phyloP scores from a whole-genome alignment of 2,888 invertebrate genomes.

The Nasonovia ribisnigri region DNA sequence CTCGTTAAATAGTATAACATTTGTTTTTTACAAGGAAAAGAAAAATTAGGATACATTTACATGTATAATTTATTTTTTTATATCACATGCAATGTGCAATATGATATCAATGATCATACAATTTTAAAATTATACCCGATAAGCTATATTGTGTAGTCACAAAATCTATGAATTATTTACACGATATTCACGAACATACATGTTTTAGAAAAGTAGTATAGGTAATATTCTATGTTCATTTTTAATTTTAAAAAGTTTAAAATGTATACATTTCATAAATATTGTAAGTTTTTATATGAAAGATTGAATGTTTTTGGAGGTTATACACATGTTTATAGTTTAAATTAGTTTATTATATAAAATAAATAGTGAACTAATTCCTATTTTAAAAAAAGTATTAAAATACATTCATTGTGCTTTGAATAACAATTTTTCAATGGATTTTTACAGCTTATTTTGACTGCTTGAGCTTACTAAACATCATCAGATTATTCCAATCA shows the following conservation, averaged over 20 bases:
- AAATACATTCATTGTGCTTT: not conserved
- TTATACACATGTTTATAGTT: too few relatives aligned
- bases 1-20: not conserved
- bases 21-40: not conserved
- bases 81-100: not conserved
- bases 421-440: not conserved
- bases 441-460: not conserved
- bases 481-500: not conserved
- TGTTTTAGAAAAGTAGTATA: not conserved
- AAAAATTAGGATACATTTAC: constrained; percentile 24
- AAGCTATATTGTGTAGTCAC: not conserved
- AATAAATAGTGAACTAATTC: not conserved
- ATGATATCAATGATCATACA: not conserved
- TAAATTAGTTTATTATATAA: not conserved
- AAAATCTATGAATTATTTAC: not conserved
- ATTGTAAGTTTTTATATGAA: too few relatives aligned
- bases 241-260: not conserved
- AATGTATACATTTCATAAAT: not conserved
- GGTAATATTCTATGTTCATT: not conserved
- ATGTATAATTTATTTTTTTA: not conserved
- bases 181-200: not conserved
- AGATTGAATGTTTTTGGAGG: too few relatives aligned
- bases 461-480: too few relatives aligned
- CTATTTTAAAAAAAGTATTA: not conserved
- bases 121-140: not conserved